Conservation (phyloP, 2,797 vertebrate genomes). For the Dromococcyx pavoninus region DNA sequence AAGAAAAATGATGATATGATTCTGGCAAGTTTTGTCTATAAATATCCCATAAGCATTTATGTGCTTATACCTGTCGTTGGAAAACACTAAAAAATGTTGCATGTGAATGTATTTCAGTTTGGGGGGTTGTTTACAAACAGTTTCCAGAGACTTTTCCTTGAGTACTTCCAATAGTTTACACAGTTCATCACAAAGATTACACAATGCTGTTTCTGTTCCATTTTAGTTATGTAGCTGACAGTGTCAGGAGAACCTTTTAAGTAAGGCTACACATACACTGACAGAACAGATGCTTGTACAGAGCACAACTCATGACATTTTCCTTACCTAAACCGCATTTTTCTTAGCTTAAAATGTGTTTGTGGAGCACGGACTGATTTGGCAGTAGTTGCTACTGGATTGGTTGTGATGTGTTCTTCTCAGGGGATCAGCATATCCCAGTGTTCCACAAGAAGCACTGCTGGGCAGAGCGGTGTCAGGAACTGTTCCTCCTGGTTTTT, state of each 20-base stretch:
- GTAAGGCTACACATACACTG: rapidly evolving
- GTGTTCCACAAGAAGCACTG: neutral
- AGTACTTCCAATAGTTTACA: neutral
- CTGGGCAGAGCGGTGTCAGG: neutral
- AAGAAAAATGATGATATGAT: neutral
- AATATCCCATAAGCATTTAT: neutral
- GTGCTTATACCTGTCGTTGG: neutral
- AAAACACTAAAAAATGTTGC: neutral
- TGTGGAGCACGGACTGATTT: neutral
- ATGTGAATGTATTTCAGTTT: neutral
- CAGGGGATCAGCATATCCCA: neutral
- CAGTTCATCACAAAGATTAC: neutral
- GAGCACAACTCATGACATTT: neutral
- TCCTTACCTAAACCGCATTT: neutral
- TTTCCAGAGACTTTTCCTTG: neutral
- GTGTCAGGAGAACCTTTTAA: neutral
- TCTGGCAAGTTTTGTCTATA: neutral
- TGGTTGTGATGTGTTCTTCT: neutral
- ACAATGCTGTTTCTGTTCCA: neutral
- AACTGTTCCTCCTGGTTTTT: neutral
- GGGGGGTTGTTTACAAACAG: neutral
- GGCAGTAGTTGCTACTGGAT: neutral
- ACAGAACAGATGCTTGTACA: neutral
- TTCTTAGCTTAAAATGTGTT: neutral
- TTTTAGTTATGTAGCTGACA: neutral